These are phyloP conservation scores for Leptinotarsa haldemani DNA, from an alignment of 2,888 invertebrate genomes.

Conservation along the genomic window DNA sequence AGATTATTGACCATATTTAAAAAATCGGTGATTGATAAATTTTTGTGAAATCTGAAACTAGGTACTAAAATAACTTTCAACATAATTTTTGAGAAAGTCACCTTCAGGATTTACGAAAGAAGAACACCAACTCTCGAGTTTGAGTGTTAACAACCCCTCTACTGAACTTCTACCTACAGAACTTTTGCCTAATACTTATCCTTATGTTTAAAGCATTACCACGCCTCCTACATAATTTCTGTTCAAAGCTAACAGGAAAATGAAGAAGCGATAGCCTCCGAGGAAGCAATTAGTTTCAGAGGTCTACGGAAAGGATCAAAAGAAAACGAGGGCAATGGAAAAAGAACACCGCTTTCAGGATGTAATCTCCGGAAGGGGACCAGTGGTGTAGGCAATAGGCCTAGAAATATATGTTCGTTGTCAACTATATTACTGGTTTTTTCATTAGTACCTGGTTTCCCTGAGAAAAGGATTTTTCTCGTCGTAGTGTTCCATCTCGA, in stretches of 20 bases:
- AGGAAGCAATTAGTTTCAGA: conserved; percentile 31
- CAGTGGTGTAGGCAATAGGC: conserved; percentile 13
- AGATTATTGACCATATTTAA: no score
- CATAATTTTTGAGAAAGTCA: no score
- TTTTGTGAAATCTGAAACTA: no score
- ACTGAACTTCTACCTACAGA: not conserved
- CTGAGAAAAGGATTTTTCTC: no score
- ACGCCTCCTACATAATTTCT: conserved; percentile 3
- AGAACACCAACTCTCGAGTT: no score
- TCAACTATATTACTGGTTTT: not conserved
- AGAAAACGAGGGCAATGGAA: conserved; percentile 1
- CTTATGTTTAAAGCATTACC: conserved; percentile 2
- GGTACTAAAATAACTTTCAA: no score
- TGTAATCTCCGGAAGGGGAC: conserved; percentile 1
- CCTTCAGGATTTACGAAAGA: no score
- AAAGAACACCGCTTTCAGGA: conserved; percentile 5
- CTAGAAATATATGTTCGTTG: not conserved
- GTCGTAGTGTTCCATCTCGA: no score
- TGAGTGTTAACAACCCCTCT: no score
- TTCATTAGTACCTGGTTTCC: no score
- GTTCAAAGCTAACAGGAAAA: conserved; percentile 24
- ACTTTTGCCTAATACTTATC: not conserved
- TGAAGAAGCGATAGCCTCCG: conserved; percentile 25
- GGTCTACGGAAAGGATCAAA: conserved; percentile 8
- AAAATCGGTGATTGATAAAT: no score